Evolutionary conservation across 1,140 invertebrate genomes (phyloP), one percentile per base, ranked within the genome.

Genomic region (Drosophila tani): DNA sequence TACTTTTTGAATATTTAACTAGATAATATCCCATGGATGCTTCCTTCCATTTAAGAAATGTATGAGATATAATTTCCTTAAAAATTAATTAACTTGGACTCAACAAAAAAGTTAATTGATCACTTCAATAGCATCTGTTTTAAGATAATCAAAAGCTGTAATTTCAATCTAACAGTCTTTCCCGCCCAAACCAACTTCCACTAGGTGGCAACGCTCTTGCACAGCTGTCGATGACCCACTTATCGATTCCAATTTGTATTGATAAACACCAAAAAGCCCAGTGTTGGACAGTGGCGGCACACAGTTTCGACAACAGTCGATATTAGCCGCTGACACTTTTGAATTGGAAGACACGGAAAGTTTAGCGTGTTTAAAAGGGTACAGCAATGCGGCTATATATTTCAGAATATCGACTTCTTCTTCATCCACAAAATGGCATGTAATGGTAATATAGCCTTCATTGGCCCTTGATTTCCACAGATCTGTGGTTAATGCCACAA

Each of bases 221-320:
- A 14, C 58, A 60, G 58, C 58, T 62, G 58, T 11, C 29, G 14
- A 40, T 41, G 5, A 40, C 14, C 3, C 15, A 35, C 11, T 35
- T 21, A 62, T 62, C 45, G 46, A 62, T 62, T 53, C 4, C 9
- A 2, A 21, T 9, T 3, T n/a, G 15, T 21, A 24, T 51, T 62
- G 45, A 17, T 62, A 19, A 53, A 32, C 27, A 51, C 27, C 9
- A 27, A 7, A 21, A 19, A 4, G 2, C 3, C 27, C 5, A n/a
- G 27, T n/a, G 14, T n/a, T 62, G 9, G 17, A 12, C 1, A 62
- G 11, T 11, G 15, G 9, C 19, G 0, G 2, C 2, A 9, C 3
- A 38, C 17, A 65, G 63, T 65, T 65, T 65, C 21, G 21, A 24
- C 21, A 24, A 24, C 3, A 24, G 21, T 24, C 21, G 21, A 57